Conservation (phyloP, 2,888 invertebrate species). For the Antheraea assamensis region DNA sequence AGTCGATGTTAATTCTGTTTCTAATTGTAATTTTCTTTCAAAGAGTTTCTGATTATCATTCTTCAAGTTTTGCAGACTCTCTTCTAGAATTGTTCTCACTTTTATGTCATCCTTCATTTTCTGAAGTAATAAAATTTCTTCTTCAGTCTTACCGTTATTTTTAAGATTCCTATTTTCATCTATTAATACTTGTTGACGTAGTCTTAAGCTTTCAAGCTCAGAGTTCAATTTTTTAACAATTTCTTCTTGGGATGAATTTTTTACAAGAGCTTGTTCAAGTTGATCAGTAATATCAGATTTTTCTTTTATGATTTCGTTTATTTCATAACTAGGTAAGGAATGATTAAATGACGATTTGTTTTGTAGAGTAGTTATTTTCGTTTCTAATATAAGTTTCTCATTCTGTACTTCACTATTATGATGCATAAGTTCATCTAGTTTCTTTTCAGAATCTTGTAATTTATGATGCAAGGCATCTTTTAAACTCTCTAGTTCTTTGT, state of each 20-base stretch:
- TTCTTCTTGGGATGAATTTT: constrained; percentile 47
- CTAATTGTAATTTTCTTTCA: constrained; percentile 50
- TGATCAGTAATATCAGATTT: constrained; percentile 38
- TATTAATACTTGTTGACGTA: constrained; percentile 37
- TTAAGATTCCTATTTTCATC: constrained; percentile 46
- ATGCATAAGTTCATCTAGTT: constrained; percentile 44
- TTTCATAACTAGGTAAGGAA: constrained; percentile 24
- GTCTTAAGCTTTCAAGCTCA: constrained; percentile 39
- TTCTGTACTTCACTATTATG: constrained; percentile 47
- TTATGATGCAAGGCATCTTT: constrained; percentile 58
- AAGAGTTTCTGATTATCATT: constrained; percentile 53
- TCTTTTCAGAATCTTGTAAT: constrained; percentile 55
- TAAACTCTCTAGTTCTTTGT: constrained; percentile 50
- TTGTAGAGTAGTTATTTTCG: constrained; percentile 42
- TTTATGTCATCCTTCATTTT: constrained; percentile 48
- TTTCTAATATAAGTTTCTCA: constrained; percentile 47
- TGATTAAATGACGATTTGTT: constrained; percentile 30
- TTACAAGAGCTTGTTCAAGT: constrained; percentile 37
- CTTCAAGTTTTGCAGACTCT: constrained; percentile 47
- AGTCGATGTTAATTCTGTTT: constrained; percentile 55
- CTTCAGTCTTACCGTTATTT: constrained; percentile 35
- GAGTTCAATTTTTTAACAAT: constrained; percentile 39
- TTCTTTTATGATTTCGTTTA: constrained; percentile 42
- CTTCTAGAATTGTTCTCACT: constrained; percentile 45
- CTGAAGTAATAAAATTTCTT: constrained; percentile 39